Evolutionary conservation across 1,140 invertebrate genomes (phyloP), one percentile per base, ranked within the genome.

Genomic region (Belonocnema kinseyi): DNA sequence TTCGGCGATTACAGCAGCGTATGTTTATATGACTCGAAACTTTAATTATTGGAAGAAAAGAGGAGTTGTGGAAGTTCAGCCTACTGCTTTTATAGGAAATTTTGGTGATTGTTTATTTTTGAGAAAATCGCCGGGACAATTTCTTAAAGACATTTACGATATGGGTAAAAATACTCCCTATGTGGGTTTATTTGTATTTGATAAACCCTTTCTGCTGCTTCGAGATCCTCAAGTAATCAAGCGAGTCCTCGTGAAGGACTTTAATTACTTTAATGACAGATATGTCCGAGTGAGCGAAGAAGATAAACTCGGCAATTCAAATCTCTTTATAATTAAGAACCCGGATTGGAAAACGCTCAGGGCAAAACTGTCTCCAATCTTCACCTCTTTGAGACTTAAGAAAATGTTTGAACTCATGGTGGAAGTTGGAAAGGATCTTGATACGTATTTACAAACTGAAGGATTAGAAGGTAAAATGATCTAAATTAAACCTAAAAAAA

Each of bases 161-260:
- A 3, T 53, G 10, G 73, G 71, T 0, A 21, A 83, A 12, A 80
- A 79, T 8, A 4, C 79, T 8, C 82, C 79, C 11, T 90, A 84
- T 50, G 66, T 88, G 8, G 90, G 90, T 0, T 87, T 90, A 16
- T 92, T 88, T 52, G 46, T 89, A 6, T 85, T 91, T 13, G 84
- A 90, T 50, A 85, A 85, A 13, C 91, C 91, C 0, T 81, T 72
- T 0, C 73, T 93, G 0, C 40, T 93, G 2, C 16, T 92, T 3
- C 85, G 91, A 3, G 92, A 93, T 77, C 85, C 89, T 0, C 87
- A 92, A 3, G 61, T 92, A 0, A 78, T 93, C 0, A 92, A 92
- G 74, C 76, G 89, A 5, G 73, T 93, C 14, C 40, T 92, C 11
- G 84, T 92, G 3, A 93, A 92, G 75, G 92, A 93, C 72, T 93